Evolutionary conservation across 2,113 vertebrate genomes (phyloP).

Genomic region (Acanthochromis polyacanthus): DNA sequence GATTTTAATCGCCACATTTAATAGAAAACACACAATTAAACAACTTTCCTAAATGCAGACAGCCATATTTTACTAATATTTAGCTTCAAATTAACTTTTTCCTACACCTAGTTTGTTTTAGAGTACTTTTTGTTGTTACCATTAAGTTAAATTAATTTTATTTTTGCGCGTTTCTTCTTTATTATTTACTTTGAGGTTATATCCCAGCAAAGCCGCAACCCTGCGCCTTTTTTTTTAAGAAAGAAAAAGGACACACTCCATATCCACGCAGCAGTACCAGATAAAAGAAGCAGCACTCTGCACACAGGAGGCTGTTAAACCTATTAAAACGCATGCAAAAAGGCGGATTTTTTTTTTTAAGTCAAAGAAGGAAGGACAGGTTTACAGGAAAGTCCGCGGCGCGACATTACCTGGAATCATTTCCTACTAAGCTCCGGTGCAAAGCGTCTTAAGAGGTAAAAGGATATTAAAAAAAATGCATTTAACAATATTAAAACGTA

Average conservation of each 20-base stretch:
- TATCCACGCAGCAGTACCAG: not conserved
- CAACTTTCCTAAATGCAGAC: not conserved
- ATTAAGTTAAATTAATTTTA: not conserved
- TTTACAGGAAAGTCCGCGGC: constrained; percentile 64
- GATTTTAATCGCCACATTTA: not conserved
- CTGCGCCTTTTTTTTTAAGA: not conserved
- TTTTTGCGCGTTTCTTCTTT: not conserved
- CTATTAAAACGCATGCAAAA: constrained; percentile 46
- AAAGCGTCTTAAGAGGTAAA: constrained; percentile 52
- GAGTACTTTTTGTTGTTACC: not conserved
- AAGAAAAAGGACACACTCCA: not conserved
- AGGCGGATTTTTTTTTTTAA: constrained; percentile 8
- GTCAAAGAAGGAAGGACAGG: constrained; percentile 40
- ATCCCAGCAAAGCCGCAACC: not conserved
- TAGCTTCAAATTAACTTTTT: not conserved
- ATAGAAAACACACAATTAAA: constrained; percentile 23
- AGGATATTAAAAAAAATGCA: constrained; percentile 6
- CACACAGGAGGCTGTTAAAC: constrained; percentile 14
- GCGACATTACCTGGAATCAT: constrained; percentile 81
- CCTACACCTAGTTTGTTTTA: not conserved
- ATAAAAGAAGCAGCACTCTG: not conserved
- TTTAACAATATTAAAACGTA: constrained; percentile 31
- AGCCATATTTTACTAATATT: not conserved
- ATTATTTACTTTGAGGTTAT: constrained; percentile 4
- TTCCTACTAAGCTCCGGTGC: constrained; percentile 75